A percentile compares a stretch with the other conserved stretches of the same genome.
These are phyloP conservation scores for Diadegma fenestrale DNA, from an alignment of 2,888 invertebrate genomes.

Conservation along the genomic window DNA sequence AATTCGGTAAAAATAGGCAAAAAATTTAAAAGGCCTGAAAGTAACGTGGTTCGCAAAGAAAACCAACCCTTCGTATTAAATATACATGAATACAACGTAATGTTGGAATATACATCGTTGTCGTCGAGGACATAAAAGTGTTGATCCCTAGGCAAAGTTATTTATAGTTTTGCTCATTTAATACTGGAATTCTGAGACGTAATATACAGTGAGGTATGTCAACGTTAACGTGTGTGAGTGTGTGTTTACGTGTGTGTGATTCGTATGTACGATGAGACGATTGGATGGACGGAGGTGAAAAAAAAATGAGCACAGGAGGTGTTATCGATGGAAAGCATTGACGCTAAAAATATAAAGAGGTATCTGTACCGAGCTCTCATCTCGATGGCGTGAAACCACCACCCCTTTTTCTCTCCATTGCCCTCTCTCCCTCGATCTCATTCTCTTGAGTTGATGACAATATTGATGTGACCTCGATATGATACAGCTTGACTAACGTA, in stretches of 20 bases:
- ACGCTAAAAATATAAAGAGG: conserved; percentile 63
- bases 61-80: background rate
- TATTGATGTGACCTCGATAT: conserved; percentile 80
- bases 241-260: background rate
- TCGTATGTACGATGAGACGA: conserved; percentile 38
- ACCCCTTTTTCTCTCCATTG: conserved; percentile 56
- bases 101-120: conserved; percentile 6
- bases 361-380: conserved; percentile 63
- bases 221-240: background rate
- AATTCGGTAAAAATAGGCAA: no score
- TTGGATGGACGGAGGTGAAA: conserved; percentile 50
- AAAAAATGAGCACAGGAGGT: conserved; percentile 53
- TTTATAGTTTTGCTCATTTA: conserved; percentile 52
- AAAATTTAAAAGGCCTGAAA: background rate
- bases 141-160: conserved; percentile 48
- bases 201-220: background rate
- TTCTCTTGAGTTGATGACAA: conserved; percentile 71
- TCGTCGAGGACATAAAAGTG: conserved; percentile 45
- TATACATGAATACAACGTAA: background rate
- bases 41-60: background rate
- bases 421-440: conserved; percentile 29
- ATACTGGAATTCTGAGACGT: conserved; percentile 36
- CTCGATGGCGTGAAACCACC: conserved; percentile 77
- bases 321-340: conserved; percentile 64
- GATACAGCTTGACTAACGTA: conserved; percentile 51